Conservation (phyloP, 2,888 invertebrate genomes). For the Platypus cylindrus region DNA sequence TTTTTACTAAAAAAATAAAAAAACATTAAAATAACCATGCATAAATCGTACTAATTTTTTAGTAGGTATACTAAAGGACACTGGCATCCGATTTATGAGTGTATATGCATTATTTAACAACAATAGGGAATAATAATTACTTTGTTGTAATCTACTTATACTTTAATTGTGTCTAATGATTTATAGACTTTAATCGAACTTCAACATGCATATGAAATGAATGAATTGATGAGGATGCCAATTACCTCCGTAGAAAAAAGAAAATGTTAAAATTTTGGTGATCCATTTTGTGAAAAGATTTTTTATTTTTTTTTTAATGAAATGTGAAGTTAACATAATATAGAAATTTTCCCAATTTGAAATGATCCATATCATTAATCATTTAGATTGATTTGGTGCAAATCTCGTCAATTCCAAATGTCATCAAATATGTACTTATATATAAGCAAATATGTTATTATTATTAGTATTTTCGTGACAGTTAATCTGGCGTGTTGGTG, state of each 20-base stretch:
- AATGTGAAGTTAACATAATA: neutral
- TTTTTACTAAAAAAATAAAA: constrained; percentile 7
- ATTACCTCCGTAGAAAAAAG: constrained; percentile 9
- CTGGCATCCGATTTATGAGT: constrained; percentile 13
- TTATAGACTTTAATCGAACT: constrained; percentile 9
- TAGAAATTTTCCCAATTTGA: too few species aligned
- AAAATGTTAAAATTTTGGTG: constrained; percentile 1
- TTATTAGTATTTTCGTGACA: too few species aligned
- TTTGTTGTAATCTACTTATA: too few species aligned
- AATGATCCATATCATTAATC: too few species aligned
- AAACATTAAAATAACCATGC: constrained; percentile 8
- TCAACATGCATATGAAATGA: constrained; percentile 11
- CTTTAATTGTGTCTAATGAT: constrained; percentile 11
- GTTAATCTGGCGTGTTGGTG: too few species aligned
- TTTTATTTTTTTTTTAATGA: neutral
- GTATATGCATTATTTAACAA: constrained; percentile 3
- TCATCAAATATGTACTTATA: too few species aligned
- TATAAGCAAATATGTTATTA: too few species aligned
- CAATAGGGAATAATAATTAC: too few species aligned
- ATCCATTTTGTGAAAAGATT: neutral
- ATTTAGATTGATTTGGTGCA: too few species aligned
- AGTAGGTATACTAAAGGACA: constrained; percentile 15
- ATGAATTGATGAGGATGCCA: constrained; percentile 11
- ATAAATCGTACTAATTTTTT: constrained; percentile 6
- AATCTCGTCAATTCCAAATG: too few species aligned